Conservation (phyloP, 2,113 vertebrate species). For the Oreochromis spilurus region DNA sequence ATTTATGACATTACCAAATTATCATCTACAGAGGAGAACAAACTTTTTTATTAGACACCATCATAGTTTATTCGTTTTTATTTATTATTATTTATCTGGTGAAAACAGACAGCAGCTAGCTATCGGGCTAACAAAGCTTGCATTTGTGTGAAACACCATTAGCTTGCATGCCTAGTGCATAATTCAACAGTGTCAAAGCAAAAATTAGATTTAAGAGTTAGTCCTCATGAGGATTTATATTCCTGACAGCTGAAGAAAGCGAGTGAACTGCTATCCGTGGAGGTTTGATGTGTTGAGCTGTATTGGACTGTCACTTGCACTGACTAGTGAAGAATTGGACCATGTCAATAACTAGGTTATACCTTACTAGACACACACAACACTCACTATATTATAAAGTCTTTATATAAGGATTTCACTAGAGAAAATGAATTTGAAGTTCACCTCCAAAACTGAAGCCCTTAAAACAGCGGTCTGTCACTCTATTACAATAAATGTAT, state of each 20-base stretch:
- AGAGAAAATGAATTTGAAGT: not conserved
- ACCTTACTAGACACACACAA: not conserved
- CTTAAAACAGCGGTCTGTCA: not conserved
- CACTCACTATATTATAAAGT: not conserved
- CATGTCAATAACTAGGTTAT: not conserved
- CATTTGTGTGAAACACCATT: not conserved
- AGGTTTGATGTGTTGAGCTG: not conserved
- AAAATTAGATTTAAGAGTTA: not conserved
- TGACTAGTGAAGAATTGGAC: not conserved
- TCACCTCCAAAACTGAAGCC: not conserved
- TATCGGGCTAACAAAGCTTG: slow-evolving; percentile 37
- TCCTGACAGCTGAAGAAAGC: not conserved
- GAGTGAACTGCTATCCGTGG: not conserved
- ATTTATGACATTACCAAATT: rapidly evolving
- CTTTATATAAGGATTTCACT: not conserved
- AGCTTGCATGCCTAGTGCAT: not conserved
- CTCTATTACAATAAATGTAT: not conserved
- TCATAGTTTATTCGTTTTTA: not conserved
- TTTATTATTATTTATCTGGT: not conserved
- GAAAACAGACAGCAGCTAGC: slow-evolving; percentile 4
- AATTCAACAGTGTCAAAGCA: not conserved
- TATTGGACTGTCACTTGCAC: not conserved
- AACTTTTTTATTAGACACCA: not conserved
- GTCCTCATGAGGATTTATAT: not conserved
- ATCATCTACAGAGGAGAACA: not conserved